Evolutionary conservation across 2,888 invertebrate species (phyloP), one percentile per base, ranked within the genome.

Genomic region (Netelia melanura): DNA sequence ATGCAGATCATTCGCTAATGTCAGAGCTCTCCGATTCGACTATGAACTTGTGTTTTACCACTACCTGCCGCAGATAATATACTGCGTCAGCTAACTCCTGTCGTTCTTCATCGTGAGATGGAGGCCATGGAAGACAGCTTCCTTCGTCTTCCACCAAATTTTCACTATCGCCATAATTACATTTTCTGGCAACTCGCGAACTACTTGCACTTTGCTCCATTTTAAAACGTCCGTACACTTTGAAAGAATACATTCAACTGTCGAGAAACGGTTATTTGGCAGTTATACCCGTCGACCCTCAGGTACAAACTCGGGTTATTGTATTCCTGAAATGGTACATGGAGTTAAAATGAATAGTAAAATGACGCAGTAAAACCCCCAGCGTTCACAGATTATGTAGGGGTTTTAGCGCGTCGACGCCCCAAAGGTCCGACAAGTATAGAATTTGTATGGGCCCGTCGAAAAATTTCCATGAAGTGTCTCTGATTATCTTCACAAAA

Each of bases 161-260:
- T 17, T 58, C 21, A 58, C 21, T 58, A 23, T 58, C 5, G 58
- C n/a, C 3, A 30, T 5, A 30, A 5, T 30, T 30, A 5, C 21
- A 58, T 58, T 14, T 58, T 21, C 21, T 3, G 58, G 21, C 58
- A 58, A 58, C 21, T 58, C n/a, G 6, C 58, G 58, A 17, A 58
- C 21, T 58, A 58, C 58, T 56, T 58, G 58, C 58, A 58, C 58
- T 58, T 58, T 58, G 58, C 58, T 58, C 58, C 58, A 21, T 58
- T 58, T 58, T 21, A 17, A 58, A 58, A 58, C 58, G 58, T n/a
- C 58, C 23, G 58, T 17, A 54, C 54, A 11, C 54, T 14, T 54
- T 10, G n/a, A 11, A 54, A 54, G 54, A 54, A 54, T n/a, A 54
- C 54, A n/a, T n/a, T 54, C 1, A 54, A 54, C 54, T 54, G 11